Conservation (phyloP, 2,113 vertebrate species). For the Phoxinus phoxinus region DNA sequence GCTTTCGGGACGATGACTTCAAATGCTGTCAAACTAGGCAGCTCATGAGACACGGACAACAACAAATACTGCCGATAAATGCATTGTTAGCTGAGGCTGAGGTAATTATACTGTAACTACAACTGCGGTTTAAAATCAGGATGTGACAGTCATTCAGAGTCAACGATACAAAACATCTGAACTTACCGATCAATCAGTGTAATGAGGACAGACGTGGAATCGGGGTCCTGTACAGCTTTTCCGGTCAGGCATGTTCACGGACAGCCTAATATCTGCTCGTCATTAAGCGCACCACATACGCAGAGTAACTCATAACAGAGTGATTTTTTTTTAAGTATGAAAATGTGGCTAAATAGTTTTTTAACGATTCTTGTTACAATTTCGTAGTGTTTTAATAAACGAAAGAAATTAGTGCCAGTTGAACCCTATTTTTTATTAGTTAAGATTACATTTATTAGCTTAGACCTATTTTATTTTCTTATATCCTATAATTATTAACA, state of each 20-base stretch:
- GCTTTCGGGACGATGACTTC: not conserved
- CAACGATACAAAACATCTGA: not conserved
- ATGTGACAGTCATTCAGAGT: not conserved
- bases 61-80: not conserved
- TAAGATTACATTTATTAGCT: not conserved
- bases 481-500: not conserved
- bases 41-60: not conserved
- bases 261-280: slow-evolving; percentile 56
- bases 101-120: slow-evolving; percentile 1
- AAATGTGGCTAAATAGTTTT: too few species aligned
- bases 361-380: too few species aligned
- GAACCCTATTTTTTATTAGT: too few species aligned
- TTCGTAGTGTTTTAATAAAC: too few species aligned
- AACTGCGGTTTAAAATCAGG: not conserved
- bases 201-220: not conserved
- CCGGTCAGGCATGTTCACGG: slow-evolving; percentile 68
- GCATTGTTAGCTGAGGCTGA: not conserved
- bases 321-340: too few species aligned
- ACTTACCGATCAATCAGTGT: not conserved
- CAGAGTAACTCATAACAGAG: not conserved
- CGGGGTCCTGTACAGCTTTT: slow-evolving; percentile 47
- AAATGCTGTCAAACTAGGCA: not conserved
- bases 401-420: too few species aligned
- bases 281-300: slow-evolving; percentile 23
- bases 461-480: not conserved